A percentile compares a stretch with the other conserved stretches of the same genome.
Conservation (phyloP, 2,888 invertebrate species). For the Ectropis crepuscularia region DNA sequence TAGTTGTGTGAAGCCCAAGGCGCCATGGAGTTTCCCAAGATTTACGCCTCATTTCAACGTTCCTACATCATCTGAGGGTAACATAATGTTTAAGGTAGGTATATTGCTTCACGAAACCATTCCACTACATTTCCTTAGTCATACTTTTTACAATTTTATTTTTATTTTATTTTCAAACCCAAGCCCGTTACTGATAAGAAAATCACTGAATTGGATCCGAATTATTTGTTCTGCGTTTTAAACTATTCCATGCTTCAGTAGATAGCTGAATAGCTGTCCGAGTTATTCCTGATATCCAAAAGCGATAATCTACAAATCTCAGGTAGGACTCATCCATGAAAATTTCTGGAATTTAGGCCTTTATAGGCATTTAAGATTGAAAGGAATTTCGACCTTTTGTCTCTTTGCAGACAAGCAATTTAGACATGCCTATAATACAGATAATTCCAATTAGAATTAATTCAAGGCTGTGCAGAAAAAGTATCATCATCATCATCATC, state of each 20-base stretch:
- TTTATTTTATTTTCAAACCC: no score
- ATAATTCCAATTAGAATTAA: background rate
- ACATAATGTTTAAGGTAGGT: no score
- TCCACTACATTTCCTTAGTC: no score
- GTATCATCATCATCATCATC: no score
- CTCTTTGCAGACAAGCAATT: slow-evolving; percentile 2
- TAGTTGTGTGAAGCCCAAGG: no score
- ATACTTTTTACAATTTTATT: no score
- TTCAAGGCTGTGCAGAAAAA: background rate
- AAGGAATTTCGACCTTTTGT: slow-evolving; percentile 21
- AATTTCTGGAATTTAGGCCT: slow-evolving; percentile 14
- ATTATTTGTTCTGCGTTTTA: background rate
- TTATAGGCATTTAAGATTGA: slow-evolving; percentile 28
- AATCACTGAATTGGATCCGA: no score
- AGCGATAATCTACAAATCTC: slow-evolving; percentile 7
- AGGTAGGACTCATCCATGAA: slow-evolving; percentile 1
- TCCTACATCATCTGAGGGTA: no score
- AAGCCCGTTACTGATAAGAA: no score
- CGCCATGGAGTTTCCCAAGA: no score
- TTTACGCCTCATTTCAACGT: no score
- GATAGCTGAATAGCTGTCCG: background rate
- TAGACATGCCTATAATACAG: slow-evolving; percentile 5
- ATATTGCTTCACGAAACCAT: no score
- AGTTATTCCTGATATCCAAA: slow-evolving; percentile 16
- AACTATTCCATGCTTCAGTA: background rate